phyloP scores from a whole-genome alignment of 37 sponge, comb jelly and placozoan species.

The Diacarnus erythraeanus region DNA sequence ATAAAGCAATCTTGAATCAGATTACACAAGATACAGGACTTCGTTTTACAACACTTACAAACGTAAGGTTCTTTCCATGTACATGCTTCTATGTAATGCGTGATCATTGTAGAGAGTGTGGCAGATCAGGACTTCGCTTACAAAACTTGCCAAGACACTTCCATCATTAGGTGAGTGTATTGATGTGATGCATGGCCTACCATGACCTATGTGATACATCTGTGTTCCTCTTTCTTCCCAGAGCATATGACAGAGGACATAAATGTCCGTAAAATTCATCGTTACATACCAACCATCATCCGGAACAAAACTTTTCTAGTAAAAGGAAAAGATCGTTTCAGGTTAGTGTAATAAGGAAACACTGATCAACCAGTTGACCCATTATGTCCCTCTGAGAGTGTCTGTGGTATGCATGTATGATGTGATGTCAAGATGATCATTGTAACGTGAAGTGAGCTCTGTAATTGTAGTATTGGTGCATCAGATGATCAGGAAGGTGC shows the following conservation, averaged over 20 bases:
- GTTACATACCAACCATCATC: background rate
- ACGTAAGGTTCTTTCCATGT: background rate
- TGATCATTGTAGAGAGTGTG: background rate
- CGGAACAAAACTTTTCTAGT: slow-evolving; percentile 1
- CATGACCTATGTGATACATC: background rate
- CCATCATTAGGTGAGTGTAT: slow-evolving; percentile 3
- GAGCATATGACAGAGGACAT: background rate
- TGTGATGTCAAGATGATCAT: too few relatives aligned
- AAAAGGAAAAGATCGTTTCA: background rate
- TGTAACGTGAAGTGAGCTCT: too few relatives aligned
- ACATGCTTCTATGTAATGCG: background rate
- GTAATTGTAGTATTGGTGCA: too few relatives aligned
- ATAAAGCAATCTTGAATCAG: background rate
- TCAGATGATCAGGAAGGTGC: too few relatives aligned
- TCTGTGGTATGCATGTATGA: too few relatives aligned
- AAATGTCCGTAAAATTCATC: background rate
- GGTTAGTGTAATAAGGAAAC: too few relatives aligned
- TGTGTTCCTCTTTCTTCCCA: background rate
- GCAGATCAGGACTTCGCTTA: background rate
- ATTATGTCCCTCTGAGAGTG: too few relatives aligned
- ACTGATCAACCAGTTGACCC: too few relatives aligned
- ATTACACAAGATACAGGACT: background rate
- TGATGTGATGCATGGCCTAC: background rate
- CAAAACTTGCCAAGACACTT: background rate
- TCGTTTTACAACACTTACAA: background rate